phyloP scores from a whole-genome alignment of 2,888 invertebrate genomes.

The Drosophila mettleri region DNA sequence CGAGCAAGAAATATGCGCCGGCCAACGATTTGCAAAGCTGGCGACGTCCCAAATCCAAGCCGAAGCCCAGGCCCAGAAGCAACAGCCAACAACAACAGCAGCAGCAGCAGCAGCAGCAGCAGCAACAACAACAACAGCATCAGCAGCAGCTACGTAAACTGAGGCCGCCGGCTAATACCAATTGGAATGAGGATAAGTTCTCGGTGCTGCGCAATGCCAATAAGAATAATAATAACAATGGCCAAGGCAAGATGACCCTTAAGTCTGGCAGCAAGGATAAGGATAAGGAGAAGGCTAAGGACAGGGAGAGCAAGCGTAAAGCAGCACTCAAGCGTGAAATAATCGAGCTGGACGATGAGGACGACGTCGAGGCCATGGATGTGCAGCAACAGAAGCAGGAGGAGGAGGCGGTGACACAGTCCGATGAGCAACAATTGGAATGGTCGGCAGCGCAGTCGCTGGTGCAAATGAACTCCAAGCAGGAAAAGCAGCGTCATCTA shows the following conservation, averaged over 20 bases:
- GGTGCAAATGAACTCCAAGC: slow-evolving; percentile 84
- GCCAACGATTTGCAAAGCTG: slow-evolving; percentile 66
- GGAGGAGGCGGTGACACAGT: slow-evolving; percentile 7
- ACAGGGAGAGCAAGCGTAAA: slow-evolving; percentile 54
- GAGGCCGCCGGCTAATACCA: slow-evolving; percentile 28
- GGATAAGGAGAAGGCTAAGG: slow-evolving; percentile 54
- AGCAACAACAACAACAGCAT: slow-evolving; percentile 7
- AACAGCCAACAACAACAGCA: slow-evolving; percentile 5
- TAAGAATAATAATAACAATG: slow-evolving; percentile 61
- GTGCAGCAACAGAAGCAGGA: too few species aligned
- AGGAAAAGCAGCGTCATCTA: slow-evolving; percentile 74
- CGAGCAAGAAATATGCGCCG: slow-evolving; percentile 70
- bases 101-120: slow-evolving; percentile 23
- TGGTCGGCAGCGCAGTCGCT: slow-evolving; percentile 85
- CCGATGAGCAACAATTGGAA: slow-evolving; percentile 75
- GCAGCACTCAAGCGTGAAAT: slow-evolving; percentile 66
- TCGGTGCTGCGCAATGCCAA: slow-evolving; percentile 70
- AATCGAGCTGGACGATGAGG: slow-evolving; percentile 55
- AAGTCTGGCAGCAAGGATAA: slow-evolving; percentile 57
- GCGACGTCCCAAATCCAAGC: slow-evolving; percentile 65
- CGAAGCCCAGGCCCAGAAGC: slow-evolving; percentile 42
- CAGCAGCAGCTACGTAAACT: slow-evolving; percentile 52
- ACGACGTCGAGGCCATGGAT: slow-evolving; percentile 12
- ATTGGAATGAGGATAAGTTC: slow-evolving; percentile 55
- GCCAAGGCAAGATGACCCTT: slow-evolving; percentile 48